Evolutionary conservation across 2,797 vertebrate species (phyloP), one percentile per base, ranked within the genome.

Genomic region (Lepus townsendii): DNA sequence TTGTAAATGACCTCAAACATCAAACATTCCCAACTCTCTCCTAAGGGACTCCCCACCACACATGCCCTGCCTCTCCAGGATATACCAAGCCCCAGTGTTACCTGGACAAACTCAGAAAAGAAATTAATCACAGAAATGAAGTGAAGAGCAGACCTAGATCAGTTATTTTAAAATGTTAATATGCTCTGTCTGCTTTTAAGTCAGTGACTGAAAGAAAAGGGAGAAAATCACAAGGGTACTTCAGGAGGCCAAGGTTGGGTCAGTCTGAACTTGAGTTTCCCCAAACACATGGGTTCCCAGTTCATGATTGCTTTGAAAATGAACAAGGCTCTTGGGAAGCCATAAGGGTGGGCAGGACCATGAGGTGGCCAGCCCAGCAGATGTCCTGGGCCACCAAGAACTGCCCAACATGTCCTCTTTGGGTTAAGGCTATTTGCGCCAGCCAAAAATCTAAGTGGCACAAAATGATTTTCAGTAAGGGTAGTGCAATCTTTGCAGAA

Each of bases 251-350:
- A 75, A 93, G 62, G 42, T 4, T 63, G 20, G 63, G 57, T 80
- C 68, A 50, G 71, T 27, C 16, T 72, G 92, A 93, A 89, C 26
- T 47, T 47, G 52, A 62, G 47, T 30, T 57, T 90, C 27, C 54
- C 69, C 82, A 72, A 54, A 76, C 22, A 22, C 2, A 7, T 87
- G 77, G 38, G 52, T 72, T 78, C 52, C 69, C 60, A 26, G 50
- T 62, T 38, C 80, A 68, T 52, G 38, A 82, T 8, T 42, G n/a
- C 27, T 83, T 38, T 24, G 68, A 92, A 95, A 82, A 80, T 22
- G 24, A 93, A 63, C 11, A 30, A 78, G 69, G 76, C 24, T 77
- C 24, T 72, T 83, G 76, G 72, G 32, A 73, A 52, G 57, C 26
- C 12, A 9, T 2, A 27, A 47, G 5, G 17, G 50, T 32, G 42